Evolutionary conservation across 2,797 vertebrate genomes (phyloP).

Genomic region (Gymnocypris eckloni): DNA sequence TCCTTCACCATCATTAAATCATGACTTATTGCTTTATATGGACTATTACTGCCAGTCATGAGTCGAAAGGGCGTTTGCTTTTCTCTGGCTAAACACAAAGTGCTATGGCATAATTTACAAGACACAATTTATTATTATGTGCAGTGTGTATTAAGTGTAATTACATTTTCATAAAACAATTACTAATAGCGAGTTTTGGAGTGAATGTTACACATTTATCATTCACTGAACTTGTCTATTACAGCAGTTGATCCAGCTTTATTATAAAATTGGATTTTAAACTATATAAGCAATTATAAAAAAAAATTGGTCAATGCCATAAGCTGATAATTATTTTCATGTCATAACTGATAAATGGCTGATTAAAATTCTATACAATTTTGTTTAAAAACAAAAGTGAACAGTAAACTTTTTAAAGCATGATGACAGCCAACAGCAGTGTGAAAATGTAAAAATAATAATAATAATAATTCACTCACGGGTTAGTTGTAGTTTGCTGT

Average conservation of each 20-base stretch:
- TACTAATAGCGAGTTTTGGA: conserved; percentile 28
- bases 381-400: not conserved
- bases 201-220: conserved; percentile 10
- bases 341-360: not conserved
- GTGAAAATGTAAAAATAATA: not conserved
- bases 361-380: not conserved
- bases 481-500: conserved; percentile 6
- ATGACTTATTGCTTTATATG: conserved; percentile 42
- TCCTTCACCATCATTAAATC: conserved; percentile 1
- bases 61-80: conserved; percentile 32
- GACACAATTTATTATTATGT: conserved; percentile 27
- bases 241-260: not conserved
- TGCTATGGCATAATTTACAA: conserved; percentile 15
- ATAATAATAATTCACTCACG: conserved; percentile 46
- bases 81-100: not conserved
- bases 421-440: not conserved
- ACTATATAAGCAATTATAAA: not conserved
- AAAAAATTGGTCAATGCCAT: not conserved
- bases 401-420: not conserved
- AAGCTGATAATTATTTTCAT: not conserved
- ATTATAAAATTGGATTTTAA: not conserved
- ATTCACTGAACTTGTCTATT: conserved; percentile 18
- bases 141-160: conserved; percentile 18
- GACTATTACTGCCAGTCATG: conserved; percentile 22
- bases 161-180: conserved; percentile 29